These are phyloP conservation scores for Saxidomus purpurata DNA, from an alignment of 1,140 invertebrate species.

Conservation along the genomic window DNA sequence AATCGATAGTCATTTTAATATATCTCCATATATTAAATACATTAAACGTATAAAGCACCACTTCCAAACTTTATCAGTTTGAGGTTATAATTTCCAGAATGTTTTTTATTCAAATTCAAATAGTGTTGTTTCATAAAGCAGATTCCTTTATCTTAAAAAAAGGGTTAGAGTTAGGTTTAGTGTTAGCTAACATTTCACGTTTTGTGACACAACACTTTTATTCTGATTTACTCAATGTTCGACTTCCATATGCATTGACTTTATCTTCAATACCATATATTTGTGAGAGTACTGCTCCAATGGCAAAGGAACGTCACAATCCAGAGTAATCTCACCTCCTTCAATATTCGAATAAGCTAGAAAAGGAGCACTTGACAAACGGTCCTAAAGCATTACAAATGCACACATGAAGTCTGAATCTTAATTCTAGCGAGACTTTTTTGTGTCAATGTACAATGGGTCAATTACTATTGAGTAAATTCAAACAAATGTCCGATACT, in stretches of 20 bases:
- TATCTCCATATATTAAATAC: no score
- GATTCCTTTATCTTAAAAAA: no score
- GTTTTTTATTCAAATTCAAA: no score
- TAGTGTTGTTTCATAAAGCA: no score
- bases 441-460: constrained; percentile 24
- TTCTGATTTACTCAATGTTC: not conserved
- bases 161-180: no score
- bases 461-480: not conserved
- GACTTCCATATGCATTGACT: no score
- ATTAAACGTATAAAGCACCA: no score
- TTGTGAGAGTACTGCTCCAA: no score
- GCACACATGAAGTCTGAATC: constrained; percentile 4
- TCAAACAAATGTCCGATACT: not conserved
- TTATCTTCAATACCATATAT: not conserved
- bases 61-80: no score
- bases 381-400: not conserved
- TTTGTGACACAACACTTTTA: constrained; percentile 32
- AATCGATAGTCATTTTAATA: no score
- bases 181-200: constrained; percentile 31
- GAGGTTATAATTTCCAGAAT: no score
- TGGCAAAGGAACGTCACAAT: constrained; percentile 26
- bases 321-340: constrained; percentile 8
- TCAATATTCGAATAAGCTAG: no score
- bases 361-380: not conserved
- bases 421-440: constrained; percentile 34